Evolutionary conservation across 2,797 vertebrate species (phyloP), one percentile per base, ranked within the genome.

Genomic region (Molossus molossus): DNA sequence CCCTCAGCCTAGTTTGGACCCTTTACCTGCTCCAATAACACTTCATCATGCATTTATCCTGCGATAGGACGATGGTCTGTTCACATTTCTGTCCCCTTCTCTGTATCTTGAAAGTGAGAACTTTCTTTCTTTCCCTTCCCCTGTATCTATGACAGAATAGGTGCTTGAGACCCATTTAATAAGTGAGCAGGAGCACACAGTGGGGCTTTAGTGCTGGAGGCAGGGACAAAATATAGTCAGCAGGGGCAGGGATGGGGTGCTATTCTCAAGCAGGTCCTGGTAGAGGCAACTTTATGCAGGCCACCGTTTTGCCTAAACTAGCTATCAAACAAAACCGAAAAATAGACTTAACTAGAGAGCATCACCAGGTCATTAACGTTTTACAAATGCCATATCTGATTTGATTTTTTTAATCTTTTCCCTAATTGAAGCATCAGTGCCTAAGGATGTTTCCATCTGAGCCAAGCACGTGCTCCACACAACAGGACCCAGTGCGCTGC

Each of bases 401-500:
- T 80, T 48, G 23, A 84, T 29, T 83, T 92, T 95, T 95, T 97
- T 94, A 95, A 96, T 97, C 96, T 95, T 77, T 94, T 91, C 80
- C 14, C 3, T 96, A 92, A 97, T 50, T 80, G 84, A 97, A 83
- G 94, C 92, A 93, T 97, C 83, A 72, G 79, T 79, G 95, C 95
- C 94, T 96, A 23, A 94, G 87, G 94, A 95, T 93, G 73, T 95
- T 97, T 96, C 95, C 83, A 87, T 60, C 60, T 86, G 95, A 94
- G 60, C 84, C 94, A 87, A 96, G 94, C 77, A 94, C 75, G 48
- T 25, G 84, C 95, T 97, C 93, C 94, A 91, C 86, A 91, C 75
- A 87, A 25, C 7, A 89, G 97, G 97, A 98, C 96, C 81, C 97
- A 96, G 90, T 37, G 75, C 96, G 0, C 95, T 87, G 94, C 98